Base-by-base conservation (phyloP, 2,888 invertebrate species). In the Torymus tubicola region DNA sequence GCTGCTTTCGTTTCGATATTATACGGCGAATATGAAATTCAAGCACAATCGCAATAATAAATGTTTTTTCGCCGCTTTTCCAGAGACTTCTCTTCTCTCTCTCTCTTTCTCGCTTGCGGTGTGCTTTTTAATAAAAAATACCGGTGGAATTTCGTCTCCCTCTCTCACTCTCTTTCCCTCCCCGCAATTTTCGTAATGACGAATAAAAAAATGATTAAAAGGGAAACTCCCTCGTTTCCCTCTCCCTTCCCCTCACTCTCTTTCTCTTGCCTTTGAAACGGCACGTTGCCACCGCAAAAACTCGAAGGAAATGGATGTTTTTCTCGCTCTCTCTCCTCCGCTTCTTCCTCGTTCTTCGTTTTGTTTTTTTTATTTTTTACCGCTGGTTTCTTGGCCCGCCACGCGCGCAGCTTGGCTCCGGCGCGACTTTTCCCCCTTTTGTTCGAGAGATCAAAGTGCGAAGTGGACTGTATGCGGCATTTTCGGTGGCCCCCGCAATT, bases 381-480 rank as follows among this genome's bases (percentile, higher is more conserved):
- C 18, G 65, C 18, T 24, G 3, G 5, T 4, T 61, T 52, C 5
- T 18, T 58, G 16, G n/a, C 13, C 63, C 13, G 24, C 24, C 13
- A 42, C 42, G n/a, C 50, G 3, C 16, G 5, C 21, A 42, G 42
- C 18, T 67, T 67, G 52, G 53, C 67, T 53, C 64, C 21, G 42
- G 42, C 21, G 13, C 52, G 50, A 52, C 61, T 61, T 53, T n/a
- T n/a, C 10, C 24, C 4, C 21, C 16, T 50, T 60, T 61, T 71
- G 71, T 71, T 71, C 31, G n/a, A 2, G 61, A 71, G 64, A 73
- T 73, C 72, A 73, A 73, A 73, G 72, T 63, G 72, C 53, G 53
- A 69, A 42, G 55, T 57, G 57, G 68, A 11, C 68, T 68, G 3
- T 55, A 11, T 11, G 53, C 53, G 14, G 31, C n/a, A 13, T 50